Percentiles rank a stretch among this genome's conserved stretches.
Evolutionary conservation across 2,888 invertebrate genomes (phyloP).

Genomic region (Leucophora obtusa): DNA sequence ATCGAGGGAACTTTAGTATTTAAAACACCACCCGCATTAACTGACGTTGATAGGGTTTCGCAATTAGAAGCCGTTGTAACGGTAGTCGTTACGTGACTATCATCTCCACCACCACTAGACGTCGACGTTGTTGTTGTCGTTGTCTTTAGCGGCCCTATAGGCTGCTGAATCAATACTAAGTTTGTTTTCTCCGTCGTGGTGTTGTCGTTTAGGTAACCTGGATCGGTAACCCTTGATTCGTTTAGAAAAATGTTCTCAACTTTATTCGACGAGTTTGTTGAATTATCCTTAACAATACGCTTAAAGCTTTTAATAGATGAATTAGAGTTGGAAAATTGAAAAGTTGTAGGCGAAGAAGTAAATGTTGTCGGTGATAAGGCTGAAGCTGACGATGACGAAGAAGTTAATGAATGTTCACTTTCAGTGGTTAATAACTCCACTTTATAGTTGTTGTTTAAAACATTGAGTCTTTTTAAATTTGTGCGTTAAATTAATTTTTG

Average conservation of each 20-base stretch:
- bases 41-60: constrained; percentile 51
- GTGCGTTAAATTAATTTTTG: constrained; percentile 53
- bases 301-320: constrained; percentile 58
- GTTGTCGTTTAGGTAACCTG: constrained; percentile 54
- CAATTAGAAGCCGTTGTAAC: constrained; percentile 54
- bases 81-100: constrained; percentile 61
- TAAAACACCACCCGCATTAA: constrained; percentile 66
- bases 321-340: constrained; percentile 32
- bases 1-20: constrained; percentile 76
- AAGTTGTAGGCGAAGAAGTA: neutral
- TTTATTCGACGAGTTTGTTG: constrained; percentile 37
- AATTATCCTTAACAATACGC: neutral
- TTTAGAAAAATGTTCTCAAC: neutral
- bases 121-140: constrained; percentile 52
- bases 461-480: constrained; percentile 55
- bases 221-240: constrained; percentile 28
- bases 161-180: constrained; percentile 74
- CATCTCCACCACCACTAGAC: constrained; percentile 58
- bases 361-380: neutral
- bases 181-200: constrained; percentile 75
- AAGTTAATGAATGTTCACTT: constrained; percentile 29
- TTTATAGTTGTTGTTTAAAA: constrained; percentile 55
- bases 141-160: constrained; percentile 66
- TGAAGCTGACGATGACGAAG: constrained; percentile 31
- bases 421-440: constrained; percentile 52